These are phyloP conservation scores for Heterotilapia buettikoferi DNA, from an alignment of 2,113 vertebrate species.

Conservation along the genomic window DNA sequence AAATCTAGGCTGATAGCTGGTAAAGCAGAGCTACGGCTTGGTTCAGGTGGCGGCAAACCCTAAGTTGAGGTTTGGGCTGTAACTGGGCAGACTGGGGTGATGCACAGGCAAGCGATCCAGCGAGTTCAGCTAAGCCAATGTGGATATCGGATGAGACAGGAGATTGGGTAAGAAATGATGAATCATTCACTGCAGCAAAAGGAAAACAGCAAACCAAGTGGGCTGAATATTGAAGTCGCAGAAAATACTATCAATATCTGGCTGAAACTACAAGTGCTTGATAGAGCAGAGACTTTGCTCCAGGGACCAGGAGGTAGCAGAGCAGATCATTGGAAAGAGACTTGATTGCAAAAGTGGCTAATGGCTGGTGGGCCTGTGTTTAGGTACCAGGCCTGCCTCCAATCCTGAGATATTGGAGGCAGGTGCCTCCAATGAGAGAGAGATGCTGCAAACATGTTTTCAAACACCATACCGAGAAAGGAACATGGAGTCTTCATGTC, in stretches of 20 bases:
- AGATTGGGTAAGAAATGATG: neutral
- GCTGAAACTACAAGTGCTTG: neutral
- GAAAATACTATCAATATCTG: neutral
- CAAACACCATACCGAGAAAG: neutral
- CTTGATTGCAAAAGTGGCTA: neutral
- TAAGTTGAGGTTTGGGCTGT: neutral
- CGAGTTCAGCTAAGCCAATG: neutral
- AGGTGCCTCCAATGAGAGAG: no score
- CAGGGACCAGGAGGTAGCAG: neutral
- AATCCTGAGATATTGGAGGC: no score
- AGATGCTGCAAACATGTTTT: conserved; percentile 6
- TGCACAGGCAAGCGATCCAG: neutral
- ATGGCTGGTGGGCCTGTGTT: neutral
- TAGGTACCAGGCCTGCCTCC: neutral
- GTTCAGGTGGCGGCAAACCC: neutral
- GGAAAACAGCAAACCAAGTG: neutral
- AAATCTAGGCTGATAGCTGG: neutral
- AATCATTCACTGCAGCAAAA: neutral
- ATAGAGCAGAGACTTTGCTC: neutral
- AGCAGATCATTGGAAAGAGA: neutral
- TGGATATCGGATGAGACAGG: neutral
- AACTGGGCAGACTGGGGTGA: neutral
- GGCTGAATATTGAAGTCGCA: neutral
- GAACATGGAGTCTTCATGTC: neutral
- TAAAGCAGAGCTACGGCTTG: neutral